These are phyloP conservation scores for Catalaphyllia jardinei DNA, from an alignment of 64 coral and sea anemone genomes.

Conservation along the genomic window DNA sequence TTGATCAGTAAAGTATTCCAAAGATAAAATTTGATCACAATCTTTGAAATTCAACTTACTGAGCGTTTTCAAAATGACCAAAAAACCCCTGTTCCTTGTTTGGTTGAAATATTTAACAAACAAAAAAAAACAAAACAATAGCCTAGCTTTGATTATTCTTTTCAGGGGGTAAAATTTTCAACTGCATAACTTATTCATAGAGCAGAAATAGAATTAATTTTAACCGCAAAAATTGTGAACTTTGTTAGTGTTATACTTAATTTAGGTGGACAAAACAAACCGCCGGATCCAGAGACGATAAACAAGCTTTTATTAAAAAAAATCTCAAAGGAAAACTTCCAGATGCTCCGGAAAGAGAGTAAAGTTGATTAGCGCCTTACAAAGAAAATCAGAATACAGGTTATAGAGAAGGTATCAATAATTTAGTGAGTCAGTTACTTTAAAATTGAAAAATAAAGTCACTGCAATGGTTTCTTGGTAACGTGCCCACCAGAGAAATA, in stretches of 20 bases:
- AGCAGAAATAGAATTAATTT: not conserved
- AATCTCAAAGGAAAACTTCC: not conserved
- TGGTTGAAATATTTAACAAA: no score
- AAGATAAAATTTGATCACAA: no score
- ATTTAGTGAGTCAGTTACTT: not conserved
- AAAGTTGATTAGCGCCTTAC: not conserved
- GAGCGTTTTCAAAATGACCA: no score
- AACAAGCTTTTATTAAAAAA: not conserved
- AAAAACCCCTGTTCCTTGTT: no score
- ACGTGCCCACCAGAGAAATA: not conserved
- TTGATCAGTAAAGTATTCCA: no score
- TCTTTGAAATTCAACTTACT: no score
- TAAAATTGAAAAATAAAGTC: not conserved
- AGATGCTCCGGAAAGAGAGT: conserved; percentile 21
- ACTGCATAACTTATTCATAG: not conserved
- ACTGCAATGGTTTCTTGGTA: not conserved
- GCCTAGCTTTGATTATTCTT: no score
- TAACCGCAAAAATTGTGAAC: not conserved
- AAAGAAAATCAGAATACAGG: not conserved
- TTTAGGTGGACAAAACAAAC: not conserved
- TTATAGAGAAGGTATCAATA: not conserved
- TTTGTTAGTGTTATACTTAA: not conserved
- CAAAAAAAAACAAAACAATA: no score
- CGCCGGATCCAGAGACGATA: not conserved
- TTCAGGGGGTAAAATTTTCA: not conserved